Percentiles rank a stretch among this genome's conserved stretches.
phyloP scores from a whole-genome alignment of 2,888 invertebrate genomes.

The Ophion slaviceki region DNA sequence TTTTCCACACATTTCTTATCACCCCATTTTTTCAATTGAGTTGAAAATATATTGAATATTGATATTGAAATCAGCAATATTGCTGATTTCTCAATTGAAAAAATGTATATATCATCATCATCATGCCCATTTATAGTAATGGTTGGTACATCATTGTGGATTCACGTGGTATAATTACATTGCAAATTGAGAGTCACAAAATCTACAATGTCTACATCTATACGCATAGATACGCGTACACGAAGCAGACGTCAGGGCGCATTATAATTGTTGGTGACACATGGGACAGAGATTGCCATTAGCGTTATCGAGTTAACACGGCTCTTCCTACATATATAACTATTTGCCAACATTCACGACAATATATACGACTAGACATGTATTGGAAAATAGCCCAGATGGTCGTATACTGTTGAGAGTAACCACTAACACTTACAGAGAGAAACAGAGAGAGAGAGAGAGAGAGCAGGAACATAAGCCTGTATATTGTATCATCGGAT shows the following conservation, averaged over 20 bases:
- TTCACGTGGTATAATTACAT: not conserved
- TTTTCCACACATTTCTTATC: too few relatives aligned
- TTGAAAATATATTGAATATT: too few relatives aligned
- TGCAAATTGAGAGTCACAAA: constrained; percentile 33
- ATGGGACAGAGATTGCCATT: constrained; percentile 55
- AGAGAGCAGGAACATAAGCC: not conserved
- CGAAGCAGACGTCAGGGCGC: constrained; percentile 7
- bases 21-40: too few relatives aligned
- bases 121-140: too few relatives aligned
- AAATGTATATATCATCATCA: too few relatives aligned
- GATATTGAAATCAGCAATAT: too few relatives aligned
- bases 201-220: not conserved
- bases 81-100: too few relatives aligned
- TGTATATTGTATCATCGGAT: constrained; percentile 50
- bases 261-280: constrained; percentile 57
- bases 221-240: not conserved
- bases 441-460: not conserved
- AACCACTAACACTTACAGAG: constrained; percentile 36
- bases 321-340: constrained; percentile 29
- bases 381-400: constrained; percentile 8
- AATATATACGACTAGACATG: not conserved
- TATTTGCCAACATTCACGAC: constrained; percentile 21
- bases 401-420: constrained; percentile 27
- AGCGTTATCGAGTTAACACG: constrained; percentile 63
- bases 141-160: not conserved